These are phyloP conservation scores for Erinaceus europaeus DNA, from an alignment of 2,113 vertebrate genomes.

Conservation along the genomic window DNA sequence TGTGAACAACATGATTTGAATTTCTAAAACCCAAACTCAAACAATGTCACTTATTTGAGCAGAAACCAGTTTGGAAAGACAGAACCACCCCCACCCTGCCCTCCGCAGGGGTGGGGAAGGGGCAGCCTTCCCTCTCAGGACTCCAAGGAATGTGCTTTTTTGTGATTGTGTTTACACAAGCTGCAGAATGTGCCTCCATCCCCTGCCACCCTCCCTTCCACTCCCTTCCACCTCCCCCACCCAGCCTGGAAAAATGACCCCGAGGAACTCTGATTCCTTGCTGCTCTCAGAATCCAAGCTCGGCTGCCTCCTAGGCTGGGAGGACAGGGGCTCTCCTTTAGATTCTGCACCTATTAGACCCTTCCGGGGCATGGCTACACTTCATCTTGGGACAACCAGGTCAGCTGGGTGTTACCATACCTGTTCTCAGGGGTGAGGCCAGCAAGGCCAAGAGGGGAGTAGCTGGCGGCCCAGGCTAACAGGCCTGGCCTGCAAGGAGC, in stretches of 20 bases:
- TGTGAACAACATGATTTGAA: neutral
- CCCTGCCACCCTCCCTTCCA: neutral
- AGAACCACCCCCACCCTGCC: too few relatives aligned
- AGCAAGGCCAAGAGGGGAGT: neutral
- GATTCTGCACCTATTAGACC: neutral
- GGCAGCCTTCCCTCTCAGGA: accelerated
- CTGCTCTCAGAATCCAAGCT: neutral
- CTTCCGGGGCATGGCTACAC: accelerated
- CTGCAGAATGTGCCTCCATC: neutral
- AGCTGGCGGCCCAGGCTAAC: neutral
- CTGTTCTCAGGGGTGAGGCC: neutral
- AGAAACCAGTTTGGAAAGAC: neutral
- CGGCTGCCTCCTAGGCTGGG: accelerated
- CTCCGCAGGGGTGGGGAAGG: neutral
- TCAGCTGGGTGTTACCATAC: neutral
- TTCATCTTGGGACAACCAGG: neutral
- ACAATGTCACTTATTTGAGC: neutral
- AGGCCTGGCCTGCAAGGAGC: neutral
- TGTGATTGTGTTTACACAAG: accelerated
- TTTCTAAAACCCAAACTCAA: neutral
- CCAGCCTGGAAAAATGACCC: neutral
- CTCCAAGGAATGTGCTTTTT: neutral
- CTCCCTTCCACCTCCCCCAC: neutral
- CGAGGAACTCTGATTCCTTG: neutral
- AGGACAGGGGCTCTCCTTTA: neutral